Evolutionary conservation across 2,797 vertebrate species (phyloP).

Genomic region (Enteromius thamalakanensis): DNA sequence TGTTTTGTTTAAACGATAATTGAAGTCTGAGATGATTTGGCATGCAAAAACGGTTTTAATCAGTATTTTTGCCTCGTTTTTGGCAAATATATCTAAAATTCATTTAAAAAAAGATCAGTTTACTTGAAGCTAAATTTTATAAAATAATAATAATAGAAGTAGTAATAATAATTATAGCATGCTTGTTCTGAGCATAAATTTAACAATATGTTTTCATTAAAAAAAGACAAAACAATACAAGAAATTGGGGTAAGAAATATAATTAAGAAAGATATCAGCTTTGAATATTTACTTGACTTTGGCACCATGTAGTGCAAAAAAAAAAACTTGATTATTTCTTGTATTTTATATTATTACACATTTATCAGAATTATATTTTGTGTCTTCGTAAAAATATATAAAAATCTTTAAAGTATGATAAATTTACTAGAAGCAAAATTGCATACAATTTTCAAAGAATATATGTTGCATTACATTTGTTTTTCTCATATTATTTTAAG

Average conservation of each 20-base stretch:
- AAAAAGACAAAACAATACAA: neutral
- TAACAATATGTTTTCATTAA: neutral
- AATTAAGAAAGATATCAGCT: neutral
- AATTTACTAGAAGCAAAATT: neutral
- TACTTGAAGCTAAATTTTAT: neutral
- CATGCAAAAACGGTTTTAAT: neutral
- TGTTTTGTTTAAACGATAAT: constrained; percentile 57
- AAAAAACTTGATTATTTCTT: too few species aligned
- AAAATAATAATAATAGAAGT: neutral
- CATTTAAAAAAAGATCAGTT: neutral
- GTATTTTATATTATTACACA: neutral
- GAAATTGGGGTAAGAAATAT: neutral
- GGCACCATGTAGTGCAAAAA: too few species aligned
- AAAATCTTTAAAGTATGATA: neutral
- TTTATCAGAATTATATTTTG: neutral
- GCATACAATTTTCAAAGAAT: neutral
- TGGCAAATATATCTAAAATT: neutral
- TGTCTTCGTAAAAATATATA: neutral
- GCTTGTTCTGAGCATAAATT: neutral
- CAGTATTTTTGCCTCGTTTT: neutral
- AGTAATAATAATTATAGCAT: neutral
- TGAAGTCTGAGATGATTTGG: constrained; percentile 31
- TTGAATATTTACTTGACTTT: neutral
- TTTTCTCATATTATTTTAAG: neutral
- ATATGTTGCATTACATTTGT: neutral